Percentiles rank a stretch among this genome's conserved stretches.
Evolutionary conservation across 1,140 invertebrate genomes (phyloP).

Genomic region (Drosophila varians): DNA sequence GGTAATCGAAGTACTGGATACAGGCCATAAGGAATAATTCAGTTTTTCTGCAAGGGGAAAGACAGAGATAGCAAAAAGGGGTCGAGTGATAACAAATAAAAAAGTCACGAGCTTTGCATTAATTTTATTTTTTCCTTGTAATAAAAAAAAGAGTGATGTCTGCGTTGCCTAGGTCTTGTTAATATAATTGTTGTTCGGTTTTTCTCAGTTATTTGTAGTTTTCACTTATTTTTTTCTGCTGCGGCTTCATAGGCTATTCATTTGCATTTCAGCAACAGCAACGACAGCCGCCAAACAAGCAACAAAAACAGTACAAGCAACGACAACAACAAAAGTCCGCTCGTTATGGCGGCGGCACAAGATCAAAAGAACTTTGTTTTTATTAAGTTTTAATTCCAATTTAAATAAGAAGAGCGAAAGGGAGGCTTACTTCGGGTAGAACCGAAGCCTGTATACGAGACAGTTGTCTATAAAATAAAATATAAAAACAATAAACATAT

Average conservation of each 20-base stretch:
- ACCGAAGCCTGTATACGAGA: slow-evolving; percentile 30
- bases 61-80: neutral
- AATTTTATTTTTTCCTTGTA: neutral
- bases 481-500: too few relatives aligned
- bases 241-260: slow-evolving; percentile 49
- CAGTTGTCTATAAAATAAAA: too few relatives aligned
- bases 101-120: slow-evolving; percentile 1
- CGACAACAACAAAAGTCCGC: slow-evolving; percentile 48
- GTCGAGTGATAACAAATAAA: slow-evolving; percentile 25
- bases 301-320: slow-evolving; percentile 26
- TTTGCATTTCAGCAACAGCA: slow-evolving; percentile 73
- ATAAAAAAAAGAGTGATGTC: too few relatives aligned
- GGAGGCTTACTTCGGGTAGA: slow-evolving; percentile 29
- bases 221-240: neutral
- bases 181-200: slow-evolving; percentile 10
- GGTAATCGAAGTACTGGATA: too few relatives aligned
- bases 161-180: too few relatives aligned
- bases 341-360: slow-evolving; percentile 70
- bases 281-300: slow-evolving; percentile 20
- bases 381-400: slow-evolving; percentile 54
- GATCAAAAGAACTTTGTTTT: slow-evolving; percentile 58
- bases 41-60: neutral
- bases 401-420: slow-evolving; percentile 49
- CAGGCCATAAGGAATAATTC: neutral
- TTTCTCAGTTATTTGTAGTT: slow-evolving; percentile 23